phyloP scores from a whole-genome alignment of 2,888 invertebrate genomes.

The Aphrophora alni region DNA sequence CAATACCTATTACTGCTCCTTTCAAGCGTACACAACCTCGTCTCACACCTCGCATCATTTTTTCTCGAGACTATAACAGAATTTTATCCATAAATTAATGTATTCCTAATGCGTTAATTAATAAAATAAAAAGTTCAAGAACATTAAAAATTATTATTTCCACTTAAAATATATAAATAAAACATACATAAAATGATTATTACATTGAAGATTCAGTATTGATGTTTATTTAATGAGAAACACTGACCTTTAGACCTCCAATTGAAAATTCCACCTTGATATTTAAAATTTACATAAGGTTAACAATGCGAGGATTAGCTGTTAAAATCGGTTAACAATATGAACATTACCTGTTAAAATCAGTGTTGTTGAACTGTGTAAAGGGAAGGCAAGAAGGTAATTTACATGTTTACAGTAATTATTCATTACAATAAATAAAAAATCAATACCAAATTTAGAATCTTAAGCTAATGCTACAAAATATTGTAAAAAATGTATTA shows the following conservation, averaged over 20 bases:
- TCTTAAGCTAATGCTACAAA: no score
- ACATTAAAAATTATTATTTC: no score
- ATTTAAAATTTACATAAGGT: not conserved
- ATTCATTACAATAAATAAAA: no score
- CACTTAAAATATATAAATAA: no score
- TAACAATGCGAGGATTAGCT: not conserved
- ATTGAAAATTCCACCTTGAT: not conserved
- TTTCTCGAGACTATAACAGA: conserved; percentile 90
- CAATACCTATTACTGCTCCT: conserved; percentile 98
- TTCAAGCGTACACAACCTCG: conserved; percentile 97
- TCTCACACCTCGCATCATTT: conserved; percentile 96
- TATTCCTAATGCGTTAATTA: no score
- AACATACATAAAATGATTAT: no score
- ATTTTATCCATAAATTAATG: not conserved
- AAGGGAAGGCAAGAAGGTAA: not conserved
- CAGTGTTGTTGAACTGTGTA: not conserved
- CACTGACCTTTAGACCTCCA: not conserved
- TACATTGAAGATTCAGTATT: not conserved
- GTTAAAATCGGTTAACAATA: not conserved
- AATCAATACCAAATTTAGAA: no score
- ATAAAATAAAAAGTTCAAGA: no score
- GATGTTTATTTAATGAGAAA: not conserved
- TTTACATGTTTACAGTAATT: not conserved
- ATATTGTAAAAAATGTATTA: no score
- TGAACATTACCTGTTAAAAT: not conserved